Evolutionary conservation across 2,797 vertebrate genomes (phyloP), one percentile per base, ranked within the genome.

Genomic region (Helicolenus hilgendorfi): DNA sequence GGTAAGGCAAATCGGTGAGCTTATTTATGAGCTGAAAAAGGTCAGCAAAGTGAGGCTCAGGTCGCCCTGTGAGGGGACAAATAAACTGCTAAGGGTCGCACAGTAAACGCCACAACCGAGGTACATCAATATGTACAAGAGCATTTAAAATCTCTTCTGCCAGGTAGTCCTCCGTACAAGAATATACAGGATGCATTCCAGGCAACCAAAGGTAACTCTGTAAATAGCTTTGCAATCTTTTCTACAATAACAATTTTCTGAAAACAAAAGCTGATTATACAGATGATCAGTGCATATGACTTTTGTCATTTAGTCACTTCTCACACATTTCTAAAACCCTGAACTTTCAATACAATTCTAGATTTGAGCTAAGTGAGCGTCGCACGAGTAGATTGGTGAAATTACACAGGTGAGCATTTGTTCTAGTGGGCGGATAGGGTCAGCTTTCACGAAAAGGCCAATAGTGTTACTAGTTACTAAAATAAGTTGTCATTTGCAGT

Each of bases 1-100:
- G 96, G 97, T 97, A 98, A 98, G 97, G 96, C 97, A 97, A 98
- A 96, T 96, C 94, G 94, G 95, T 97, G 96, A 97, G 96, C 97
- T 97, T 97, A 97, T 97, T 95, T 92, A 96, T 97, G 90, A 96
- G 94, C 92, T 96, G 92, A 96, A 88, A 89, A 92, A 93, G 83
- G 94, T 95, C 92, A 94, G 94, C 91, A 36, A 87, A 89, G 91
- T 94, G 94, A 93, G 94, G 94, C 87, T 94, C 87, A 38, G 88
- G 90, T 91, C 72, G 29, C 89, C 92, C 92, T 84, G 77, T 36
- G 31, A 75, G 89, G 92, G 89, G 91, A 92, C 91, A 70, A 89
- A 89, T 69, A 81, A 94, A 88, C 93, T 77, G 88, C 92, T 79
- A 86, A 81, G 93, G 94, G 91, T 95, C 88, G 92, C 92, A 92